Evolutionary conservation across 2,888 invertebrate species (phyloP), one percentile per base, ranked within the genome.

Genomic region (Drosophila aldrichi): DNA sequence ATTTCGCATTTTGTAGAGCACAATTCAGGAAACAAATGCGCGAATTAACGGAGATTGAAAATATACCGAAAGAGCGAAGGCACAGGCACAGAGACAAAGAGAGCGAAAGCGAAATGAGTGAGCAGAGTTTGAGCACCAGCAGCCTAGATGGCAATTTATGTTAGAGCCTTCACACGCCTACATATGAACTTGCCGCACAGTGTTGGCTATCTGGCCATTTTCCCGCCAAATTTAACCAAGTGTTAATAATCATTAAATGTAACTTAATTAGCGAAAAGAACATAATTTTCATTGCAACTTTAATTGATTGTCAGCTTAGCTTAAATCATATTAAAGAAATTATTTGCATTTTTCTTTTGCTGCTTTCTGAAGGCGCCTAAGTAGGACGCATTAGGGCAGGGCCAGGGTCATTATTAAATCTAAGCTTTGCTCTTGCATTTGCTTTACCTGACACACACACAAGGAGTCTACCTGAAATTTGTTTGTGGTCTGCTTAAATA

Each of bases 401-500:
- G 78, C 74, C 69, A 72, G 63, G 46, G n/a, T 18, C 40, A 51
- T 22, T 51, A 14, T 40, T 66, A 10, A 25, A 48, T 69, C 52
- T 63, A 51, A 62, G 38, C 32, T 32, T 46, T 22, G 43, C 56
- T 32, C 43, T 56, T 43, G 44, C 25, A n/a, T 46, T 38, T 29
- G 49, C 32, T 49, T 48, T 75, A 75, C 65, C 73, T 63, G 74
- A 46, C 22, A 43, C 22, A 29, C 12, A 59, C 16, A 36, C 20
- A 36, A 20, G 34, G 40, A 58, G 61, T 25, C 79, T 79, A 84
- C 82, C 85, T 77, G 82, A 56, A 34, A 25, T 29, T 48, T 29
- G 40, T 43, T 25, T 20, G 34, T 20, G 34, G 41, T 34, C 44
- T 22, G 22, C 38, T 46, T 58, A 10, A 29, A 38, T 60, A 79